Evolutionary conservation across 2,113 vertebrate genomes (phyloP).

Genomic region (Centropus unirufus): DNA sequence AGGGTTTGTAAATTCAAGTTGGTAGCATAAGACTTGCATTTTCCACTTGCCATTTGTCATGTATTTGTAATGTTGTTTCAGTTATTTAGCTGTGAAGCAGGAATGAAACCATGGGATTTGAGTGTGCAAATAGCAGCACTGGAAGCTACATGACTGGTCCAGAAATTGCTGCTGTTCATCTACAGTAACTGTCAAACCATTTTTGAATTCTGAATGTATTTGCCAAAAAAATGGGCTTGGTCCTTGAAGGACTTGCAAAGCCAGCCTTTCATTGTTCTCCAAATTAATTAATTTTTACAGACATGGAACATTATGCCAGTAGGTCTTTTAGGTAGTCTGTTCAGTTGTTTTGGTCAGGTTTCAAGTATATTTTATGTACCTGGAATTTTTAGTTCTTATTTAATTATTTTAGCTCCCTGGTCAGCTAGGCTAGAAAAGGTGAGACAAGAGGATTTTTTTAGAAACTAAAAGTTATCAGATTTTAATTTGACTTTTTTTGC

Average conservation of each 20-base stretch:
- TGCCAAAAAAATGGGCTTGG: not conserved
- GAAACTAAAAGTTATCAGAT: not conserved
- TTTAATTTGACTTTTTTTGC: not conserved
- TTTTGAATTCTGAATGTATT: not conserved
- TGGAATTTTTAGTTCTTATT: not conserved
- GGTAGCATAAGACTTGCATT: not conserved
- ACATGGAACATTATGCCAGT: not conserved
- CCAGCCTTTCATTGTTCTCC: not conserved
- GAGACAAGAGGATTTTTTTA: not conserved
- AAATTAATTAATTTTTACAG: not conserved
- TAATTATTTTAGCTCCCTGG: not conserved
- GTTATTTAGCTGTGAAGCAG: not conserved
- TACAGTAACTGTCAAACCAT: not conserved
- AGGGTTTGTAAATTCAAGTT: not conserved
- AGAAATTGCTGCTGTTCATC: not conserved
- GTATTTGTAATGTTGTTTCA: not conserved
- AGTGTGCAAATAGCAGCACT: not conserved
- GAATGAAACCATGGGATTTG: not conserved
- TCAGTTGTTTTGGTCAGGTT: not conserved
- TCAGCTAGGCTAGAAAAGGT: not conserved
- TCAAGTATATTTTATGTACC: not conserved
- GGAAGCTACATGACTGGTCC: not conserved
- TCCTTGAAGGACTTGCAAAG: not conserved
- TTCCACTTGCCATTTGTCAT: not conserved
- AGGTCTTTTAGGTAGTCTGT: not conserved